Percentiles rank a stretch among this genome's conserved stretches.
phyloP scores from a whole-genome alignment of 2,113 vertebrate species.

The Mus spicilegus region DNA sequence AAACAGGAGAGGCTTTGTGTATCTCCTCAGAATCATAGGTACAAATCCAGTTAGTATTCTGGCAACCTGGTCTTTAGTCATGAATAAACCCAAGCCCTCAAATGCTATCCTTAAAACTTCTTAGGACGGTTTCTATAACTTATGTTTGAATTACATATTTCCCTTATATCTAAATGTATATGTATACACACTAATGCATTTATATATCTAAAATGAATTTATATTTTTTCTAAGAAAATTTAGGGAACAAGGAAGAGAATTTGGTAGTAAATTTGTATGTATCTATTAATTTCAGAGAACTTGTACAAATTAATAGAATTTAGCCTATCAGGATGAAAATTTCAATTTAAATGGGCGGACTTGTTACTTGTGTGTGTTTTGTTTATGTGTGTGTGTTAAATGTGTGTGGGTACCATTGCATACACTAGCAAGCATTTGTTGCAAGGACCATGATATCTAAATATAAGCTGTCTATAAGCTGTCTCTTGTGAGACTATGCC shows the following conservation, averaged over 20 bases:
- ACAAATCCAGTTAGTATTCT: neutral
- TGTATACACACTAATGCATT: neutral
- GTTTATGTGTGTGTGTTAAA: neutral
- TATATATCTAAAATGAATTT: neutral
- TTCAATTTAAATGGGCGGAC: conserved; percentile 17
- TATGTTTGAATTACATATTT: neutral
- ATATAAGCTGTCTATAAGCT: no score
- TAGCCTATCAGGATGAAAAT: neutral
- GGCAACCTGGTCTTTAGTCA: conserved; percentile 7
- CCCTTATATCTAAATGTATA: neutral
- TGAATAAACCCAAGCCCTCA: neutral
- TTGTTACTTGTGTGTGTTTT: neutral
- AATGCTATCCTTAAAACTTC: neutral
- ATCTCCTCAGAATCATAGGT: neutral
- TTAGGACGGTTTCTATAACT: conserved; percentile 6
- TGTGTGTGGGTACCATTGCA: neutral
- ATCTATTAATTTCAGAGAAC: conserved; percentile 11
- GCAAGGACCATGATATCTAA: no score
- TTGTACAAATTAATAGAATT: conserved; percentile 6
- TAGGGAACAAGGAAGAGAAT: neutral
- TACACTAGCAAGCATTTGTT: no score
- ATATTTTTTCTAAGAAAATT: neutral
- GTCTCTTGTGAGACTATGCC: no score
- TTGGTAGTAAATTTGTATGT: neutral
- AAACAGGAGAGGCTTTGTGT: neutral